Base-by-base conservation (phyloP, 2,888 invertebrate genomes). In the Hesperia comma region DNA sequence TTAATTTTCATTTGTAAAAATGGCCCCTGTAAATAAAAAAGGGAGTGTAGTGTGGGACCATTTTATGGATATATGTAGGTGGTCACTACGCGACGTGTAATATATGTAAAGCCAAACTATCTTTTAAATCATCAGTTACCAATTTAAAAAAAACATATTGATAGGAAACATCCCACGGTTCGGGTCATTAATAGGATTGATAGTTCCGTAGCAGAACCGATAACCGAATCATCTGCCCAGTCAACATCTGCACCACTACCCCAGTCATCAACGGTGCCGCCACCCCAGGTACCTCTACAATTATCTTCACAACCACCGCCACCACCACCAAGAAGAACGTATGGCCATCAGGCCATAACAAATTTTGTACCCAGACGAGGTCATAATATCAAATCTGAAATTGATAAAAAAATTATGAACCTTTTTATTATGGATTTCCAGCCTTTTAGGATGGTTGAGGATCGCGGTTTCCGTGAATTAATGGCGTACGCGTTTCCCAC, bases 51-150 rank as follows among this genome's bases (percentile, higher is more conserved):
- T 56, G 37, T 56, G 56, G 56, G 40, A 56, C 12, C 56, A 56
- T 56, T 56, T 56, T 19, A 32, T 40, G 4, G 56, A 56, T 37
- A 17, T 56, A 8, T n/a, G n/a, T n/a, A n/a, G 56, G 56, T 56
- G 56, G 56, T 2, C 15, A 56, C 40, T 19, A 40, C 3, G 56
- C 56, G 37, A 56, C 56, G 5, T 56, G 56, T n/a, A 51, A 61
- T 40, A 53, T 51, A 40, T 61, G 61, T 61, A 61, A 61, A 21
- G 40, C 40, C 7, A 61, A 61, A 53, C 40, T 61, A 37, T 61
- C 61, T 19, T 53, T 53, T 61, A 61, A 53, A 19, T 40, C 61
- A 8, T 53, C 61, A 19, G 37, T 61, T 4, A 19, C 53, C 2
- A 53, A 61, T 40, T 53, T 61, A 19, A 61, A 61, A 51, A 61